Conservation (phyloP, 2,888 invertebrate genomes). For the Trichogramma dendrolimi region DNA sequence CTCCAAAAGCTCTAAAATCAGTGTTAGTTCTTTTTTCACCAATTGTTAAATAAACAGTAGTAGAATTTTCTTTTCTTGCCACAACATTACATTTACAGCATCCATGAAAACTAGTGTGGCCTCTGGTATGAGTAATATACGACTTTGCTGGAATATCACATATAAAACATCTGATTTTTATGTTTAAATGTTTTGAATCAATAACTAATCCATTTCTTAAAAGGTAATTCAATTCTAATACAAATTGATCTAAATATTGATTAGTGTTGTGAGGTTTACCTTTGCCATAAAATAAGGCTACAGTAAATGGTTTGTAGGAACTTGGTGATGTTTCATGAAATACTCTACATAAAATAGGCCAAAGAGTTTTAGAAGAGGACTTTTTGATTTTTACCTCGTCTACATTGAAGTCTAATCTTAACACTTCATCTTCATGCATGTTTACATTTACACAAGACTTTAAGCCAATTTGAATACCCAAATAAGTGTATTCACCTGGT, state of each 20-base stretch:
- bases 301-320: neutral
- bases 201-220: neutral
- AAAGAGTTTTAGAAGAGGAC: neutral
- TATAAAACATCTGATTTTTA: slow-evolving; percentile 20
- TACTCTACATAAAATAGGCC: no score
- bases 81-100: slow-evolving; percentile 22
- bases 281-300: slow-evolving; percentile 8
- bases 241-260: slow-evolving; percentile 8
- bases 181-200: slow-evolving; percentile 3
- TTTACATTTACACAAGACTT: neutral
- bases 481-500: neutral
- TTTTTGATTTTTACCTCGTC: neutral
- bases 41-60: neutral
- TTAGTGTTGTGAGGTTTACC: slow-evolving; percentile 11
- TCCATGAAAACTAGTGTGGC: slow-evolving; percentile 19
- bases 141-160: slow-evolving; percentile 26
- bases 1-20: neutral
- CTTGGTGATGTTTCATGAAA: neutral
- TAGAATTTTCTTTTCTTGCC: neutral
- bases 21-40: neutral
- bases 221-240: slow-evolving; percentile 9
- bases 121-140: slow-evolving; percentile 21
- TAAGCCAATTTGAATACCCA: neutral
- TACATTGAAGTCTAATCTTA: neutral
- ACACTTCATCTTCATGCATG: neutral